Conservation (phyloP, 2,113 vertebrate genomes). For the Eulemur rufifrons region DNA sequence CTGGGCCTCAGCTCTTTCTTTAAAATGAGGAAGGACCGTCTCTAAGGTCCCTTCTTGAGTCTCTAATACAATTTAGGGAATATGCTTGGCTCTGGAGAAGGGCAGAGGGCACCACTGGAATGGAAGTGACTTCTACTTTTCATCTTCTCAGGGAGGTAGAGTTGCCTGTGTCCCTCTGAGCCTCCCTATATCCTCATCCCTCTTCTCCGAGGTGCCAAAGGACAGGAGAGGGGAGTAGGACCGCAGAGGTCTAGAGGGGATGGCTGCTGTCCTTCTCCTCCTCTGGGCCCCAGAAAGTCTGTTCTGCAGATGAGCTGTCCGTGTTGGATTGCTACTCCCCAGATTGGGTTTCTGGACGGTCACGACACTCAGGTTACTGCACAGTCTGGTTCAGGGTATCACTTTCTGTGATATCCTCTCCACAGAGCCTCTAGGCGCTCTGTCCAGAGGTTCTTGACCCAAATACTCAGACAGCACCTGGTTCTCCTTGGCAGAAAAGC, state of each 20-base stretch:
- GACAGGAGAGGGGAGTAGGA: background rate
- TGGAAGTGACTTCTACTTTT: background rate
- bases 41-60: background rate
- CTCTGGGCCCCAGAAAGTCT: constrained; percentile 51
- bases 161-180: background rate
- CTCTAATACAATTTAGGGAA: background rate
- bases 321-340: background rate
- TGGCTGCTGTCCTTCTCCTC: background rate
- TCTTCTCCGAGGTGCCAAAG: background rate
- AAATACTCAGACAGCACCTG: constrained; percentile 34
- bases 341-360: constrained; percentile 63
- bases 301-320: background rate
- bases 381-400: constrained; percentile 52
- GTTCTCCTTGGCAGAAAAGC: constrained; percentile 16
- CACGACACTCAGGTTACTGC: constrained; percentile 60
- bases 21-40: background rate
- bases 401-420: constrained; percentile 59
- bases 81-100: background rate
- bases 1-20: background rate
- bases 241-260: background rate
- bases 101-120: background rate
- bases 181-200: background rate
- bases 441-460: constrained; percentile 52
- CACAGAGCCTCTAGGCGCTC: background rate
- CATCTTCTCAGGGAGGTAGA: background rate